Conservation (phyloP, 1,140 invertebrate species). For the Lanistes nyassanus region DNA sequence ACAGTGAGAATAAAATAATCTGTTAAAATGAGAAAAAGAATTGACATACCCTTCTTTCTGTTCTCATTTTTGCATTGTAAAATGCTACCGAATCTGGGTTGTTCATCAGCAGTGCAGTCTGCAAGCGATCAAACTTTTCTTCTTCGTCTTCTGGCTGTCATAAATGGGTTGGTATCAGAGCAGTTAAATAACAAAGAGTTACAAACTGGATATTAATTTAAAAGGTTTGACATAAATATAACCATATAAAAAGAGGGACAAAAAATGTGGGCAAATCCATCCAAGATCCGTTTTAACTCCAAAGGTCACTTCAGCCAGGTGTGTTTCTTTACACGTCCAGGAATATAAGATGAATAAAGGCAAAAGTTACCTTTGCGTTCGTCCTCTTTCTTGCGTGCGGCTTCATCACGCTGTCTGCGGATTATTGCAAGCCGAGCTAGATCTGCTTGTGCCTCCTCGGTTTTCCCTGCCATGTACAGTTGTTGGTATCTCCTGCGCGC, state of each 20-base stretch:
- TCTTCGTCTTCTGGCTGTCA: conserved; percentile 65
- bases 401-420: conserved; percentile 92
- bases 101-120: conserved; percentile 63
- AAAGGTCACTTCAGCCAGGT: neutral
- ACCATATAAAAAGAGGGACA: too few species aligned
- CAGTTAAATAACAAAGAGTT: too few species aligned
- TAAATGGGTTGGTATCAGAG: too few species aligned
- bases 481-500: conserved; percentile 90
- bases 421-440: conserved; percentile 88
- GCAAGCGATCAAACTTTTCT: conserved; percentile 66
- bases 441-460: conserved; percentile 93
- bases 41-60: conserved; percentile 58
- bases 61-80: conserved; percentile 64
- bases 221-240: too few species aligned
- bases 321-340: neutral
- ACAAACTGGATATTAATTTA: too few species aligned
- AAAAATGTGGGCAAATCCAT: too few species aligned
- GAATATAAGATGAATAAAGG: neutral
- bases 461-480: conserved; percentile 92
- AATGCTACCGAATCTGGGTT: conserved; percentile 64
- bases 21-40: neutral
- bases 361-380: conserved; percentile 72
- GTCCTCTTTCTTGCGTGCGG: conserved; percentile 86
- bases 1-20: neutral
- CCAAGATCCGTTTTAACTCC: too few species aligned